A percentile compares a stretch with the other conserved stretches of the same genome.
Conservation (phyloP, 2,113 vertebrate species). For the Zosterops hypoxanthus region DNA sequence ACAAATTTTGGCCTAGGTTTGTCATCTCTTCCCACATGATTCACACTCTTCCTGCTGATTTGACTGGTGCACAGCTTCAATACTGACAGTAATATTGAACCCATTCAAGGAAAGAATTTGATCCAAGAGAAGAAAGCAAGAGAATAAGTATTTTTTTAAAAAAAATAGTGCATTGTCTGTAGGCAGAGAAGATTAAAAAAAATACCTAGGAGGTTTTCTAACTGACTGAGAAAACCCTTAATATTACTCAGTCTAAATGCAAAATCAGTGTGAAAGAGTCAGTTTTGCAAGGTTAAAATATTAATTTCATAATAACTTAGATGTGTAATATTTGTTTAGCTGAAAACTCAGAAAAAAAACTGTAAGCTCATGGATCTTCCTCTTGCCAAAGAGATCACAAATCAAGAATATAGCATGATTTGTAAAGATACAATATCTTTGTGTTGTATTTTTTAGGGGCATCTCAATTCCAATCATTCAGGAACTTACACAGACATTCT, state of each 20-base stretch:
- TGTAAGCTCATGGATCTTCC: neutral
- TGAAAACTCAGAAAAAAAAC: neutral
- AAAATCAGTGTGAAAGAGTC: neutral
- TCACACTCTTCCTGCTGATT: neutral
- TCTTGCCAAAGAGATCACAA: neutral
- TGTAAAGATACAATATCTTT: neutral
- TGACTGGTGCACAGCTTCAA: fast-evolving
- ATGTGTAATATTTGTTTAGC: neutral
- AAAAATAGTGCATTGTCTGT: neutral
- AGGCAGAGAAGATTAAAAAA: neutral
- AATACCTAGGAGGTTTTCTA: neutral
- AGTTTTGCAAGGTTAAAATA: neutral
- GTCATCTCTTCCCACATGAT: neutral
- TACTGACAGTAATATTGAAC: neutral
- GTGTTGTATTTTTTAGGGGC: neutral
- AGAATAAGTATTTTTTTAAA: neutral
- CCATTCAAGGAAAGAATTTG: neutral
- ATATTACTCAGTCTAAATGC: neutral
- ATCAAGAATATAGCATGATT: neutral
- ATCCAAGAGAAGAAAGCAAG: neutral
- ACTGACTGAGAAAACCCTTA: neutral
- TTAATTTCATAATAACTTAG: neutral
- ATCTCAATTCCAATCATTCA: neutral
- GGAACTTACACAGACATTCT: neutral
- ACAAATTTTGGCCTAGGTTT: neutral